Evolutionary conservation across 2,888 invertebrate species (phyloP).

Genomic region (Rugalucina vietnamica): DNA sequence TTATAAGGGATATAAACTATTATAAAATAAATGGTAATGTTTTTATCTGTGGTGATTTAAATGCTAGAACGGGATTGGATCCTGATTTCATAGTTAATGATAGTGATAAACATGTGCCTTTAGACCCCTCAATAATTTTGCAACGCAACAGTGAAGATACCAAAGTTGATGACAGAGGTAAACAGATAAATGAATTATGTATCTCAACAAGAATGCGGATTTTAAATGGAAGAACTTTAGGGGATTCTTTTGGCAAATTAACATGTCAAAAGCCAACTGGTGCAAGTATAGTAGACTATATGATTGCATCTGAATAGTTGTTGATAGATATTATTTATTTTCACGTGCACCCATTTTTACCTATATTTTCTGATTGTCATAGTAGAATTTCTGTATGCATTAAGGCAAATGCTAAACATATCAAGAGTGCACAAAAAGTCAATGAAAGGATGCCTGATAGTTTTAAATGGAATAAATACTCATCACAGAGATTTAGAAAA

Average conservation of each 20-base stretch:
- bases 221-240: neutral
- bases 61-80: neutral
- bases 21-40: neutral
- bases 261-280: slow-evolving; percentile 7
- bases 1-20: neutral
- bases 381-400: neutral
- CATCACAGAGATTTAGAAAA: neutral
- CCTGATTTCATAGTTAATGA: neutral
- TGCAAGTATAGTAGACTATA: slow-evolving; percentile 1
- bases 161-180: slow-evolving; percentile 2
- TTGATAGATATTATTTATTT: slow-evolving; percentile 2
- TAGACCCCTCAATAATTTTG: slow-evolving; percentile 1
- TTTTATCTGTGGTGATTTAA: neutral
- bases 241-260: slow-evolving; percentile 9
- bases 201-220: neutral
- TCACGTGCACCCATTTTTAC: neutral
- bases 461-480: neutral
- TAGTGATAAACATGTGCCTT: neutral
- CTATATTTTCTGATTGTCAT: slow-evolving; percentile 1
- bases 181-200: slow-evolving; percentile 11
- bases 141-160: slow-evolving; percentile 2
- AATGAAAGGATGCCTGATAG: neutral
- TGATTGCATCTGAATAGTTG: slow-evolving; percentile 2
- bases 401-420: neutral
- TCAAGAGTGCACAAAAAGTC: neutral